Evolutionary conservation across 2,113 vertebrate genomes (phyloP), one percentile per base, ranked within the genome.

Genomic region (Datnioides undecimradiatus): DNA sequence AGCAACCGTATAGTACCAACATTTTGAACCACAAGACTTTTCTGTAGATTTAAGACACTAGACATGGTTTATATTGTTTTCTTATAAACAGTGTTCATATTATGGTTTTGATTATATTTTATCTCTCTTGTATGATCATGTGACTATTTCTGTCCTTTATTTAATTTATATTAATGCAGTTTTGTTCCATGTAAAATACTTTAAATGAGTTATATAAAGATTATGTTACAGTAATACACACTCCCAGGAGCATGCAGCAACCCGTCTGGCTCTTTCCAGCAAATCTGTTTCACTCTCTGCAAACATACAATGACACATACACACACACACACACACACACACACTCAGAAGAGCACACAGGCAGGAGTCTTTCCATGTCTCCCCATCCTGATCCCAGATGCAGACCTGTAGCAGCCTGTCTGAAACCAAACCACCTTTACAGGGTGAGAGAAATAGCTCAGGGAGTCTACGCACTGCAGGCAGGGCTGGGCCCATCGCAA

Each of bases 391-490:
- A 76, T 72, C 70, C 79, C 79, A 85, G 66, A 87, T 70, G 51
- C 29, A 40, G 89, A 66, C 92, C 76, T 92, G 92, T 88, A 81
- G 84, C 84, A 78, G 84, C 92, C 85, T 92, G 92, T 85, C 84
- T 82, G 80, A 83, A 88, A 86, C 80, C 76, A 78, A 87, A 80
- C 70, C 77, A 79, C 63, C 76, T 84, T 76, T 71, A 52, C 63
- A 62, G 66, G 70, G 66, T 59, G 70, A 29, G 76, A 68, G 85
- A 77, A 87, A 89, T 81, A 84, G 83, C 91, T 89, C 51, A 59
- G 57, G 88, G 86, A 83, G 76, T 63, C 45, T 62, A 13, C 57
- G 79, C 67, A 63, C 76, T 71, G 81, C 73, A 77, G 87, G 86
- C 88, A 79, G 82, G 85, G 90, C 84, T 34, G 85, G 83, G 80